A percentile compares a stretch with the other conserved stretches of the same genome.
Conservation (phyloP, 2,888 invertebrate genomes). For the Drosophila picticornis region DNA sequence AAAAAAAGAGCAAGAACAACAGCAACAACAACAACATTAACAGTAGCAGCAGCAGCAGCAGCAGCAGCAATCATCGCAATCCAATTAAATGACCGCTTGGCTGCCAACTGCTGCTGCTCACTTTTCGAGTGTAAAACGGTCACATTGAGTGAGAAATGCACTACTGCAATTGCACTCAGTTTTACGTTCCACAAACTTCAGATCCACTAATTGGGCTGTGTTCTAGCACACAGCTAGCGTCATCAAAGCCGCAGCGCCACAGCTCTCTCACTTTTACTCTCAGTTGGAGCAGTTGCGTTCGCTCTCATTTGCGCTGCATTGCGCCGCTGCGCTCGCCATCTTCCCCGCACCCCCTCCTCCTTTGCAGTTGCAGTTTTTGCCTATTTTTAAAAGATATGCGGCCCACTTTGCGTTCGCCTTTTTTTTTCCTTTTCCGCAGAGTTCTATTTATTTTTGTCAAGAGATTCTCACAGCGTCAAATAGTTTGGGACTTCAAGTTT, state of each 20-base stretch:
- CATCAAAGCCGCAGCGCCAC: constrained; percentile 31
- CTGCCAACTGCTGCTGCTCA: constrained; percentile 12
- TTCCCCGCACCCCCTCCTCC: constrained; percentile 14
- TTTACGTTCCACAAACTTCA: constrained; percentile 46
- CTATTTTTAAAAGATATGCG: constrained; percentile 43
- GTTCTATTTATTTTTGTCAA: constrained; percentile 57
- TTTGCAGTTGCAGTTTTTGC: constrained; percentile 27
- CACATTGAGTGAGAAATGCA: constrained; percentile 24
- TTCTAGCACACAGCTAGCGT: constrained; percentile 23
- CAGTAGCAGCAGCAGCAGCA: constrained; percentile 16
- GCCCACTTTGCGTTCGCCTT: constrained; percentile 49
- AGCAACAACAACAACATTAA: constrained; percentile 11
- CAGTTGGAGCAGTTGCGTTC: constrained; percentile 7
- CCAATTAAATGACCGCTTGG: constrained; percentile 66
- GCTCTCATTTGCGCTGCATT: constrained; percentile 25
- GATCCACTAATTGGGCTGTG: constrained; percentile 61
- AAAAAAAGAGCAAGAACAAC: constrained; percentile 10
- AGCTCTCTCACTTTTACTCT: constrained; percentile 21
- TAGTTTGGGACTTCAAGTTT: constrained; percentile 7
- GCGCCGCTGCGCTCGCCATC: constrained; percentile 37
- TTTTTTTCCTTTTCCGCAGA: constrained; percentile 32
- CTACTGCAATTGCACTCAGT: constrained; percentile 4
- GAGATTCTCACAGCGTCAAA: constrained; percentile 39
- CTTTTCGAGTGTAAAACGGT: neutral
- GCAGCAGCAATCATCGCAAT: constrained; percentile 60